Evolutionary conservation across 2,797 vertebrate species (phyloP).

Genomic region (Megaceryle alcyon): DNA sequence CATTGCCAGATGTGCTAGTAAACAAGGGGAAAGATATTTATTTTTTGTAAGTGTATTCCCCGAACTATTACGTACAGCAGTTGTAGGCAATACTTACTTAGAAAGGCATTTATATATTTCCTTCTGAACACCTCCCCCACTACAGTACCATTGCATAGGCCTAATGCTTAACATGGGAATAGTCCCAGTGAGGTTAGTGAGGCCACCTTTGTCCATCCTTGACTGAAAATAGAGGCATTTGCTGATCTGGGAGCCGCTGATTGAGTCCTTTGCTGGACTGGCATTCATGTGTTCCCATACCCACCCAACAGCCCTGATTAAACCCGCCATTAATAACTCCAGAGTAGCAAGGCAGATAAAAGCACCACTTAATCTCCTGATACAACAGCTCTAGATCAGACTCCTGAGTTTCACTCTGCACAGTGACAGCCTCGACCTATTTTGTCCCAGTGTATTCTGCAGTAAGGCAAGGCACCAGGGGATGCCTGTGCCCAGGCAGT

Average conservation of each 20-base stretch:
- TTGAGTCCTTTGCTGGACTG: background rate
- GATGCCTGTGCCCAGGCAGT: no score
- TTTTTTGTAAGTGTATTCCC: background rate
- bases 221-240: background rate
- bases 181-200: background rate
- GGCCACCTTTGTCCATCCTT: background rate
- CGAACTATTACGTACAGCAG: background rate
- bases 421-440: background rate
- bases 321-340: background rate
- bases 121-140: background rate
- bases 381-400: fast-evolving
- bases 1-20: slow-evolving; percentile 36
- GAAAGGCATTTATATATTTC: background rate
- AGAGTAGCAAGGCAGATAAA: background rate
- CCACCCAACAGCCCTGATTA: background rate
- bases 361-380: background rate
- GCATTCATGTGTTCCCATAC: fast-evolving
- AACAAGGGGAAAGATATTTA: slow-evolving; percentile 50
- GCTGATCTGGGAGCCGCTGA: background rate
- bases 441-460: fast-evolving
- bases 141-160: background rate
- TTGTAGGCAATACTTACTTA: background rate
- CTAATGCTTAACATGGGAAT: background rate
- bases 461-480: background rate
- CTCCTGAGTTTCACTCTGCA: background rate